Evolutionary conservation across 1,140 invertebrate species (phyloP), one percentile per base, ranked within the genome.

Genomic region (Drosophila watanabei): DNA sequence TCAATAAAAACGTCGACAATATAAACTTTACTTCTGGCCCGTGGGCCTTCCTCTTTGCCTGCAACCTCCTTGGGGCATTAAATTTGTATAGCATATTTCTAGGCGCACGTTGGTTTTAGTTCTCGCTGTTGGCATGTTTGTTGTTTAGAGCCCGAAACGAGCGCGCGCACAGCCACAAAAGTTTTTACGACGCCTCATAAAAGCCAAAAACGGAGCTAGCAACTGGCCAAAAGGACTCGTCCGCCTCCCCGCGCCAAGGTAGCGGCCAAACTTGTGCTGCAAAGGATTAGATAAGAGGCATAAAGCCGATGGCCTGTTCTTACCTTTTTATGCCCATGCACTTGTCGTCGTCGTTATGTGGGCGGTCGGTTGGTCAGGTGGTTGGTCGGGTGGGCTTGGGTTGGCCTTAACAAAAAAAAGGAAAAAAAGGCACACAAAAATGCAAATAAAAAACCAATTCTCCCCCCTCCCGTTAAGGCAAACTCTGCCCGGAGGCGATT

Each of bases 1-100:
- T 90, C 86, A 90, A 90, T 90, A 90, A 90, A 90, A 90, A 86
- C 85, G 86, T 90, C 86, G 86, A 90, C 87, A 90, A 82, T 90
- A 90, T 91, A 90, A 89, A 89, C 86, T 89, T 89, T 90, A 89
- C 86, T 89, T 90, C 70, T 76, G 76, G 71, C 75, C 70, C 66
- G 59, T 57, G 73, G 61, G 20, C 20, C n/a, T 30, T 5, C 28
- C 41, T 4, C n/a, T 39, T 35, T 57, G 35, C 43, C 61, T 65
- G 54, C 63, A 45, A 63, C 61, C 28, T 75, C 28, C 54, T 45
- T 77, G 32, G 24, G 64, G 75, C 69, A 80, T 80, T 79, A 80
- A 80, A 80, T 65, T 80, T 80, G 75, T 79, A 79, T 79, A 61
- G 75, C 75, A 80, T 81, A 80, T 90, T 90, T 82, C 79, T 90